These are phyloP conservation scores for Ancistrus triradiatus DNA, from an alignment of 2,113 vertebrate species.

Conservation along the genomic window DNA sequence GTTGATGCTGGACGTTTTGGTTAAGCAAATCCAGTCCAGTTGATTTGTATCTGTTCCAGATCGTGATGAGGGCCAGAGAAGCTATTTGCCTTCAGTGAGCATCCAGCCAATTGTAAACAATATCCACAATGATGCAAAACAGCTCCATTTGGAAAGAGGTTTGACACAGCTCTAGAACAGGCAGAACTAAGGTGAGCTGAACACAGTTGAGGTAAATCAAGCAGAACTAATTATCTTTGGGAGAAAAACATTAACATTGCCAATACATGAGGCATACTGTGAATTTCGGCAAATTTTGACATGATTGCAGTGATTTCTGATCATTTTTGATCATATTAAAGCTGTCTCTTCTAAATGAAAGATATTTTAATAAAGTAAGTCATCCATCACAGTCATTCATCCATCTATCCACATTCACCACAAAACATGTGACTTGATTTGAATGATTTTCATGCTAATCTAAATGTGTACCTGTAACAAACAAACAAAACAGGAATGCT, in stretches of 20 bases:
- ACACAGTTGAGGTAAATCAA: slow-evolving; percentile 18
- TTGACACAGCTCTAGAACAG: slow-evolving; percentile 41
- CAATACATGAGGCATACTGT: not conserved
- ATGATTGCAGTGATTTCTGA: not conserved
- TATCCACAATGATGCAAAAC: slow-evolving; percentile 62
- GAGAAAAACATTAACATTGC: not conserved
- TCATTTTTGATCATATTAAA: too few species aligned
- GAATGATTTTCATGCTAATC: slow-evolving; percentile 4
- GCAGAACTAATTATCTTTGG: not conserved
- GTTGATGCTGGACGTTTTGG: slow-evolving; percentile 33
- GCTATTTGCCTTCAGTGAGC: slow-evolving; percentile 43
- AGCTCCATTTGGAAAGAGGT: slow-evolving; percentile 48
- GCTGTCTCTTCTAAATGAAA: too few species aligned
- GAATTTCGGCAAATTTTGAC: slow-evolving; percentile 17
- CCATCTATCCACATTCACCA: not conserved
- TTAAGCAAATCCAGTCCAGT: slow-evolving; percentile 54
- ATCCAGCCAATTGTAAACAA: slow-evolving; percentile 52
- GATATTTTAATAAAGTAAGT: too few species aligned
- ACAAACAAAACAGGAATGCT: slow-evolving; percentile 43
- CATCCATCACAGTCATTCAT: not conserved
- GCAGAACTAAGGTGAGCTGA: slow-evolving; percentile 13
- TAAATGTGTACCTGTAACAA: slow-evolving; percentile 24
- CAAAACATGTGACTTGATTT: not conserved
- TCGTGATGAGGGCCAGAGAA: slow-evolving; percentile 44
- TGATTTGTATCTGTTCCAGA: slow-evolving; percentile 38